phyloP scores from a whole-genome alignment of 1,140 invertebrate species.

The Homarus americanus region DNA sequence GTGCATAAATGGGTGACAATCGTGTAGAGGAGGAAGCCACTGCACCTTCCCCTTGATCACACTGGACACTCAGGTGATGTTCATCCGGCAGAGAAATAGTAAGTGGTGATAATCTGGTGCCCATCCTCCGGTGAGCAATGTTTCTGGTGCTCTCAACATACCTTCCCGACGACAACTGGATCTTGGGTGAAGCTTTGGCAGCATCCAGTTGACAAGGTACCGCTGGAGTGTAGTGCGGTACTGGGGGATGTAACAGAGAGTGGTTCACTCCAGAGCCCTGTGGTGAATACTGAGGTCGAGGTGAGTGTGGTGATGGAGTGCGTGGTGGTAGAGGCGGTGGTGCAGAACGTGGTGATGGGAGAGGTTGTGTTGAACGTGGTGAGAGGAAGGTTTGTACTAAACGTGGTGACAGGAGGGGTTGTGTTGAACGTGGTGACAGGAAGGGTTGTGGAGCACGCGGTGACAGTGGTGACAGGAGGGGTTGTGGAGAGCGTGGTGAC shows the following conservation, averaged over 20 bases:
- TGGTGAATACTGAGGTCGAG: not conserved
- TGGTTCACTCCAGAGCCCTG: not conserved
- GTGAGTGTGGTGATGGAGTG: not conserved
- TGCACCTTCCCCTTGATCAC: not conserved
- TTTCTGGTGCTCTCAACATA: not conserved
- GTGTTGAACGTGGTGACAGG: not conserved
- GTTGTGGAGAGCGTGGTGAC: not conserved
- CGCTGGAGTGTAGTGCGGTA: not conserved
- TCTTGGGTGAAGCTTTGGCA: not conserved
- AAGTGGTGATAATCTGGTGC: conserved; percentile 2
- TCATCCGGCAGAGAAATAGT: conserved; percentile 19
- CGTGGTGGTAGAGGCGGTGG: not conserved
- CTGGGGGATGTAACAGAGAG: not conserved
- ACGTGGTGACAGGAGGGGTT: not conserved
- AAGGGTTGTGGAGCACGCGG: too few species aligned
- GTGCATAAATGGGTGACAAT: conserved; percentile 53
- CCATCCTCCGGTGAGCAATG: conserved; percentile 48
- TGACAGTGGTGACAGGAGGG: not conserved
- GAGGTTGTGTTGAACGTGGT: too few species aligned
- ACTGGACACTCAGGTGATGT: not conserved
- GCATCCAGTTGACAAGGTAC: not conserved
- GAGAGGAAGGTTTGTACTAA: too few species aligned
- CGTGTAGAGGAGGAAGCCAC: not conserved
- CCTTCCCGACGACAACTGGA: not conserved
- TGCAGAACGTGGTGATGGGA: not conserved